Evolutionary conservation across 2,888 invertebrate species (phyloP).

Genomic region (Cancer borealis): DNA sequence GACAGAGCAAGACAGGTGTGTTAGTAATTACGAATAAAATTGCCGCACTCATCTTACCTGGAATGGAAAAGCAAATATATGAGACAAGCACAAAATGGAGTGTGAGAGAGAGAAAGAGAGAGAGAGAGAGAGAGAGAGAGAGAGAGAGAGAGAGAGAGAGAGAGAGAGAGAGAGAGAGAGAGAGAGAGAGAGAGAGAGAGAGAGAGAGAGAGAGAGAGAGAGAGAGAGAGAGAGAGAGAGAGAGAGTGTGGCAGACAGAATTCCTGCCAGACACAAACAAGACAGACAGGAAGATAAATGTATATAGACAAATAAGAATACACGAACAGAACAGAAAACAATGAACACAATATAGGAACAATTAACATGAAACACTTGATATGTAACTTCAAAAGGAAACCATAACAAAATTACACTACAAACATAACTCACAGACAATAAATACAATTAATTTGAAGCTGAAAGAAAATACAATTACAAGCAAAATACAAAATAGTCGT

Average conservation of each 20-base stretch:
- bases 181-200: not conserved
- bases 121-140: not conserved
- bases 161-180: not conserved
- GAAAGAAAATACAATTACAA: too few relatives aligned
- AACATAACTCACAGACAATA: too few relatives aligned
- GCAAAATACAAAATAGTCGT: too few relatives aligned
- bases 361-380: too few relatives aligned
- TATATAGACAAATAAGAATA: not conserved
- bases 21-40: slow-evolving; percentile 4
- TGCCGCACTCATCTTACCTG: not conserved
- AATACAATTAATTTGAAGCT: too few relatives aligned
- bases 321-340: not conserved
- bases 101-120: not conserved
- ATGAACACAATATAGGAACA: too few relatives aligned
- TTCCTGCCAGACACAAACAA: not conserved
- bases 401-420: too few relatives aligned
- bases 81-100: not conserved
- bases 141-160: not conserved
- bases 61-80: not conserved
- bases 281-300: not conserved
- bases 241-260: not conserved
- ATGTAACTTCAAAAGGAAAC: too few relatives aligned
- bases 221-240: not conserved
- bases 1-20: not conserved
- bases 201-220: not conserved